Evolutionary conservation across 2,888 invertebrate species (phyloP).

Genomic region (Chrysodeixis includens): DNA sequence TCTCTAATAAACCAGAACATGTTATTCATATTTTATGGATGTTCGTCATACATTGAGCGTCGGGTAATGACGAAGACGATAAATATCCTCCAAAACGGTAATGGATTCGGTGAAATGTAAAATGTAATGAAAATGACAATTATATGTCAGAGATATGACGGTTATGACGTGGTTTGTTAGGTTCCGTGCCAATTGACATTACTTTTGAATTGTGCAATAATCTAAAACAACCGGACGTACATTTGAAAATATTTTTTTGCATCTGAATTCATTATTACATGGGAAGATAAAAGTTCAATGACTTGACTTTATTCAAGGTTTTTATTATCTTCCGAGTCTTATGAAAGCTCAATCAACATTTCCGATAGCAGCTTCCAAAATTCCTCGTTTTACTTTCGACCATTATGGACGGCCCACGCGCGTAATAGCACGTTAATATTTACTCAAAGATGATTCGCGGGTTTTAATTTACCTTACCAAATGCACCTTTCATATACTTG

Average conservation of each 20-base stretch:
- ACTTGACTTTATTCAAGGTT: neutral
- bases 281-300: conserved; percentile 33
- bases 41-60: conserved; percentile 17
- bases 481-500: conserved; percentile 56
- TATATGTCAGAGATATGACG: conserved; percentile 52
- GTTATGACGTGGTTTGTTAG: conserved; percentile 31
- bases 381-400: neutral
- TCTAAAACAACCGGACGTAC: conserved; percentile 42
- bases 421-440: conserved; percentile 48
- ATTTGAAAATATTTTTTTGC: conserved; percentile 34
- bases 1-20: conserved; percentile 20
- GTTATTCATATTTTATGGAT: conserved; percentile 23
- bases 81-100: conserved; percentile 51
- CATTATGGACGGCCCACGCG: conserved; percentile 42
- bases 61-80: conserved; percentile 31
- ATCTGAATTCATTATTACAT: conserved; percentile 24
- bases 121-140: conserved; percentile 50
- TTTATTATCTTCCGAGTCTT: neutral
- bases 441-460: conserved; percentile 56
- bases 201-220: conserved; percentile 42
- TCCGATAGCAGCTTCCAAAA: neutral
- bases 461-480: conserved; percentile 58
- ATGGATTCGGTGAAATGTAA: conserved; percentile 45
- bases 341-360: neutral
- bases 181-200: conserved; percentile 45